A percentile compares a stretch with the other conserved stretches of the same genome.
Conservation (phyloP, 2,888 invertebrate species). For the Coelinius sp. region DNA sequence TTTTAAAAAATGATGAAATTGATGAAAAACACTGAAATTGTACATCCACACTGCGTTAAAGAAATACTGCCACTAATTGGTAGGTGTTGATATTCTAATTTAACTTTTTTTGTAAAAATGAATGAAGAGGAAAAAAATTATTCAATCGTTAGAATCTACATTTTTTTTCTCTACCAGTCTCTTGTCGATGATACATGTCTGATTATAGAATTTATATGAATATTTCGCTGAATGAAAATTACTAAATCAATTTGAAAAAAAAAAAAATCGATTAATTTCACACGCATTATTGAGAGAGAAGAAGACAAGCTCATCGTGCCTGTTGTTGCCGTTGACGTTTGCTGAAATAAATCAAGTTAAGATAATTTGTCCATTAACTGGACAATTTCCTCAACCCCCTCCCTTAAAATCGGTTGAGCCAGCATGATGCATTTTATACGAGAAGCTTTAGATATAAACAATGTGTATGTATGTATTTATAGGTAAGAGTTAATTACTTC, state of each 20-base stretch:
- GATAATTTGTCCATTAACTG: not conserved
- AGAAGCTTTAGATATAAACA: slow-evolving; percentile 50
- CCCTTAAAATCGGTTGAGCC: slow-evolving; percentile 14
- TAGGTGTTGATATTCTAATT: not conserved
- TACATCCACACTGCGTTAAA: slow-evolving; percentile 22
- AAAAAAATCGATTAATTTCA: slow-evolving; percentile 13
- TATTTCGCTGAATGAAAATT: slow-evolving; percentile 18
- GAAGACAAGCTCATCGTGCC: slow-evolving; percentile 36
- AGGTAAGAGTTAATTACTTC: slow-evolving; percentile 28
- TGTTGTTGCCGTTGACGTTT: slow-evolving; percentile 43
- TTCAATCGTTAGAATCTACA: not conserved
- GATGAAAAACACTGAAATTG: not conserved
- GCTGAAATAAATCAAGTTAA: slow-evolving; percentile 32
- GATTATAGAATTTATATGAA: slow-evolving; percentile 23
- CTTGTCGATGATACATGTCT: not conserved
- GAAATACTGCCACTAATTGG: slow-evolving; percentile 10
- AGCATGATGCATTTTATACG: slow-evolving; percentile 49
- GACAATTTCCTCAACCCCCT: not conserved
- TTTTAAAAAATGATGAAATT: slow-evolving; percentile 9
- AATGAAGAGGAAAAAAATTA: not conserved
- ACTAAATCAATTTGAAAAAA: slow-evolving; percentile 30
- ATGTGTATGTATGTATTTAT: slow-evolving; percentile 49
- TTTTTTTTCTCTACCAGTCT: slow-evolving; percentile 35
- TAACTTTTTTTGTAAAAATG: slow-evolving; percentile 7
- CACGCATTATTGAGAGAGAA: slow-evolving; percentile 33